A percentile compares a stretch with the other conserved stretches of the same genome.
phyloP scores from a whole-genome alignment of 2,888 invertebrate genomes.

The Seira ritae region DNA sequence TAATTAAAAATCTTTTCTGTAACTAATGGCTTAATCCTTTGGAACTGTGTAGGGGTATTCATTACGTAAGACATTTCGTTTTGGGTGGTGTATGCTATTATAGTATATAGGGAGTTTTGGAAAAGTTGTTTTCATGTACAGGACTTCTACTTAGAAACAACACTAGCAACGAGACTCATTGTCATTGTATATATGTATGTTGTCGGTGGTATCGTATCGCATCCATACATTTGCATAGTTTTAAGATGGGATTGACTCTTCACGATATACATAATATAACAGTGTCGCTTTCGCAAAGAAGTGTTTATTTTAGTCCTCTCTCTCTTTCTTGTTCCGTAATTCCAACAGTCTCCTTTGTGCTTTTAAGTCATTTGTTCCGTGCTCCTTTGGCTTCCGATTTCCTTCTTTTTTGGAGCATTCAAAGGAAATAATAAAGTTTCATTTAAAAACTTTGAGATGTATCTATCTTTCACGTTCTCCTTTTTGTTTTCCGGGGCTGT shows the following conservation, averaged over 20 bases:
- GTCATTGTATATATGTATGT: background rate
- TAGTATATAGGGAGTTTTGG: constrained; percentile 40
- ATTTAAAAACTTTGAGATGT: background rate
- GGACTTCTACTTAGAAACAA: background rate
- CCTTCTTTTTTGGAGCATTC: background rate
- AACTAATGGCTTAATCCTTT: constrained; percentile 55
- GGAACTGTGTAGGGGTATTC: constrained; percentile 10
- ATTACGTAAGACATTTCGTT: constrained; percentile 40
- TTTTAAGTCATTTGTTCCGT: constrained; percentile 50
- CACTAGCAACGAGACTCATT: too few species aligned
- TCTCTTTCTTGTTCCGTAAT: constrained; percentile 24
- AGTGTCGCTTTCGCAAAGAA: background rate
- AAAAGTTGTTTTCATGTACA: constrained; percentile 15
- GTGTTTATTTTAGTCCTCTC: constrained; percentile 43
- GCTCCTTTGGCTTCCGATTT: constrained; percentile 17
- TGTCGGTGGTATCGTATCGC: constrained; percentile 1
- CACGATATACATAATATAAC: background rate
- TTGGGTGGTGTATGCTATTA: too few species aligned
- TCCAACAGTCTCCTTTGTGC: constrained; percentile 10
- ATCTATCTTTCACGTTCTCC: background rate
- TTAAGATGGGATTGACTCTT: constrained; percentile 11
- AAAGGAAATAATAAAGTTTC: constrained; percentile 20
- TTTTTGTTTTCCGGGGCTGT: constrained; percentile 22
- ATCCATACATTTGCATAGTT: constrained; percentile 20
- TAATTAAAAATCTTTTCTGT: constrained; percentile 55